phyloP scores from a whole-genome alignment of 2,113 vertebrate genomes.

The Aphyosemion australe region DNA sequence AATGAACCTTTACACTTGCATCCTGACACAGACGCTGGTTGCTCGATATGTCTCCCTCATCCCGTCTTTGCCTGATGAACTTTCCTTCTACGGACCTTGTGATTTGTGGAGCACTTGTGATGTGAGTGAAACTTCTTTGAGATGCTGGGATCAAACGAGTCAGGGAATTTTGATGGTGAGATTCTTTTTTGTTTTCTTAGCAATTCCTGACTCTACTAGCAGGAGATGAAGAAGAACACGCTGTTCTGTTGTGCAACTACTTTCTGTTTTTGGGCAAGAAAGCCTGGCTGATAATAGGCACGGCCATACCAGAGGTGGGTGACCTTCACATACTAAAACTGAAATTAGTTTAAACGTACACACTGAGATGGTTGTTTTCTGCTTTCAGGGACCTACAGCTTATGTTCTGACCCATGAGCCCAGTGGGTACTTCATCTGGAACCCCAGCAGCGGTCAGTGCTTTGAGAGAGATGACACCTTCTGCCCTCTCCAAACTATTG shows the following conservation, averaged over 20 bases:
- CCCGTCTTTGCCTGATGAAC: slow-evolving; percentile 90
- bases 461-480: slow-evolving; percentile 96
- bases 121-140: slow-evolving; percentile 76
- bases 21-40: slow-evolving; percentile 81
- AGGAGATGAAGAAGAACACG: slow-evolving; percentile 95
- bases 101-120: slow-evolving; percentile 96
- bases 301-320: slow-evolving; percentile 91
- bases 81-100: slow-evolving; percentile 89
- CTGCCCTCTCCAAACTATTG: slow-evolving; percentile 89
- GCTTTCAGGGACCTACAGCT: slow-evolving; percentile 85
- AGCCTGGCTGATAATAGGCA: slow-evolving; percentile 91
- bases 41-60: slow-evolving; percentile 91
- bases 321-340: not conserved
- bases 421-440: slow-evolving; percentile 91
- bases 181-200: slow-evolving; percentile 69
- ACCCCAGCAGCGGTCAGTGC: slow-evolving; percentile 88
- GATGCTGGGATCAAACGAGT: not conserved
- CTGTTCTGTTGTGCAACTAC: slow-evolving; percentile 92
- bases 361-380: not conserved
- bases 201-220: slow-evolving; percentile 96
- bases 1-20: not conserved
- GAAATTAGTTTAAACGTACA: not conserved
- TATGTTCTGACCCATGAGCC: slow-evolving; percentile 93
- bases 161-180: not conserved
- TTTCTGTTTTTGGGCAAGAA: slow-evolving; percentile 93